These are phyloP conservation scores for Hydractinia echinata DNA, from an alignment of 30 jellyfish, hydroid and myxozoan genomes.

Conservation along the genomic window DNA sequence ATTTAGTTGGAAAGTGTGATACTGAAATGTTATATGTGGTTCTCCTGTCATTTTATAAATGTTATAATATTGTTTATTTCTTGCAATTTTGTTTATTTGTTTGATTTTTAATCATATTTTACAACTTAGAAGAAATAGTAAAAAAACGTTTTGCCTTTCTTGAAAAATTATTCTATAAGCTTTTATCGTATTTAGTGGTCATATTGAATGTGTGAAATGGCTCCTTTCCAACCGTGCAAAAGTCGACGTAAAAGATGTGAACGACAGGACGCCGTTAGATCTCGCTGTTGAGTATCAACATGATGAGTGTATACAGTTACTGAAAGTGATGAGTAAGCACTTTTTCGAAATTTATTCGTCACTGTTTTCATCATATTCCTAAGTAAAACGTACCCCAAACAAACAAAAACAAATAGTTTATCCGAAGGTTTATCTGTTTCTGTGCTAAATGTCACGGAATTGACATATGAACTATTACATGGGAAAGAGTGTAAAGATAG, in stretches of 20 bases:
- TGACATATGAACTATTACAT: too few relatives aligned
- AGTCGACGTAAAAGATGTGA: slow-evolving; percentile 43
- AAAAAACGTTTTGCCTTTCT: background rate
- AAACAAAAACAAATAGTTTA: too few relatives aligned
- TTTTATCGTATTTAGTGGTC: slow-evolving; percentile 67
- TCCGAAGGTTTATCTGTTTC: too few relatives aligned
- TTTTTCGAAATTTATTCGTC: background rate
- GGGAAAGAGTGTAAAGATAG: too few relatives aligned
- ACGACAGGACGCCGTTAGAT: slow-evolving; percentile 85
- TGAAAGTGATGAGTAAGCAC: slow-evolving; percentile 60
- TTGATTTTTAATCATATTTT: background rate
- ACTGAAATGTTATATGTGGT: too few relatives aligned
- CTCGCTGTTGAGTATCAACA: slow-evolving; percentile 87
- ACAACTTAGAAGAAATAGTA: background rate
- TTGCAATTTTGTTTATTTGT: too few relatives aligned
- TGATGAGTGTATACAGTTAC: slow-evolving; percentile 66
- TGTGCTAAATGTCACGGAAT: too few relatives aligned
- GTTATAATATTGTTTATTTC: too few relatives aligned
- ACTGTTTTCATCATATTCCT: too few relatives aligned
- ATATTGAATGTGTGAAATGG: slow-evolving; percentile 96
- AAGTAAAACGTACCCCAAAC: too few relatives aligned
- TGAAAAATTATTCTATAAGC: background rate
- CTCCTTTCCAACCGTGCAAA: slow-evolving; percentile 83
- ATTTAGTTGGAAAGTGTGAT: too few relatives aligned
- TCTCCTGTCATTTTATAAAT: too few relatives aligned